Evolutionary conservation across 2,797 vertebrate species (phyloP).

Genomic region (Lutjanus campechanus): DNA sequence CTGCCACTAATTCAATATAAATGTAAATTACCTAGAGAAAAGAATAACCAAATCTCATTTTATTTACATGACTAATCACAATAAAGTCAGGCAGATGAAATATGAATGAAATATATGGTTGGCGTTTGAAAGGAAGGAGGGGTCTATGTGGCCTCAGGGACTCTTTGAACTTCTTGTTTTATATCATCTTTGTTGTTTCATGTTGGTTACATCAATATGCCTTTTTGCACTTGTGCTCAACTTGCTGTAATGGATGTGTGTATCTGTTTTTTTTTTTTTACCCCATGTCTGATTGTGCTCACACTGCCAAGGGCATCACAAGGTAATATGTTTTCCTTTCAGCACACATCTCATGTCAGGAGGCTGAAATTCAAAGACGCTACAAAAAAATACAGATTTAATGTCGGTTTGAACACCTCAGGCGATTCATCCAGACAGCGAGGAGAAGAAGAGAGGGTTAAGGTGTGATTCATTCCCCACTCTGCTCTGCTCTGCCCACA

Average conservation of each 20-base stretch:
- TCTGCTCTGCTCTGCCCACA: conserved; percentile 53
- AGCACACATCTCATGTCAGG: conserved; percentile 64
- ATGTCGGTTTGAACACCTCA: conserved; percentile 59
- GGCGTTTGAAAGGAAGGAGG: conserved; percentile 56
- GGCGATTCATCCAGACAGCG: conserved; percentile 61
- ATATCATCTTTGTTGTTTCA: conserved; percentile 74
- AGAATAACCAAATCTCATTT: conserved; percentile 88
- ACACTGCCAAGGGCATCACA: conserved; percentile 72
- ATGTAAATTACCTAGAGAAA: conserved; percentile 88
- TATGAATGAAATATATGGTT: conserved; percentile 81
- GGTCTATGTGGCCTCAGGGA: conserved; percentile 54
- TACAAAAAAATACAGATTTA: conserved; percentile 24
- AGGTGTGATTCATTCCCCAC: conserved; percentile 68
- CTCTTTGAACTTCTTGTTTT: conserved; percentile 77
- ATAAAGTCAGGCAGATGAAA: conserved; percentile 85
- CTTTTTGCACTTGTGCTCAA: conserved; percentile 66
- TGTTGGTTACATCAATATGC: conserved; percentile 74
- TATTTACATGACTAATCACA: conserved; percentile 90
- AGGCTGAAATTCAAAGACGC: conserved; percentile 54
- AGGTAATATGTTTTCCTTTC: conserved; percentile 74
- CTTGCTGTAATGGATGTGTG: conserved; percentile 71
- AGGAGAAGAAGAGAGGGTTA: conserved; percentile 44
- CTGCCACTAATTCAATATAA: conserved; percentile 90
- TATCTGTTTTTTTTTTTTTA: conserved; percentile 45
- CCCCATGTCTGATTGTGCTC: conserved; percentile 67